These are phyloP conservation scores for Spheniscus mendiculus DNA, from an alignment of 2,113 vertebrate genomes.

Conservation along the genomic window DNA sequence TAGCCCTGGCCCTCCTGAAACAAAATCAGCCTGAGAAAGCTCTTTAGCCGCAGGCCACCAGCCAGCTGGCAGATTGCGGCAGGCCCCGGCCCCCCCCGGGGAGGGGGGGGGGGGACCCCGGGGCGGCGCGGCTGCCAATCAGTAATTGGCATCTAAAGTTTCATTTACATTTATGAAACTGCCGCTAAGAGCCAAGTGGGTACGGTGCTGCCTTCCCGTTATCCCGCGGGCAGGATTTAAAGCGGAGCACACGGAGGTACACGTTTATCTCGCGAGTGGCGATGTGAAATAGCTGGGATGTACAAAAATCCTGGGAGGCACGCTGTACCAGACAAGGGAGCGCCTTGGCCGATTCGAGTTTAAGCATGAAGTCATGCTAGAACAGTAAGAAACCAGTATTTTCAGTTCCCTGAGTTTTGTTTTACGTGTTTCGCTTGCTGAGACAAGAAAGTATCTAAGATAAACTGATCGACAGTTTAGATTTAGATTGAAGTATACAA, in stretches of 20 bases:
- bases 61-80: not conserved
- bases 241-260: not conserved
- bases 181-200: not conserved
- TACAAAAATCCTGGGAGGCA: not conserved
- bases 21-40: not conserved
- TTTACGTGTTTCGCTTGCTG: not conserved
- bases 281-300: not conserved
- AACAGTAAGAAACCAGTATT: constrained; percentile 16
- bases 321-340: not conserved
- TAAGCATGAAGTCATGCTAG: constrained; percentile 2
- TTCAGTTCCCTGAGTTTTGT: not conserved
- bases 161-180: constrained; percentile 37
- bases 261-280: not conserved
- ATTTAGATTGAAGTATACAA: not conserved
- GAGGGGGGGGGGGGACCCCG: not conserved
- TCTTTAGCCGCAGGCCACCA: not conserved
- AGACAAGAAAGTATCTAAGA: not conserved
- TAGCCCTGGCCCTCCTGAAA: not conserved
- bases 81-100: not conserved
- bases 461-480: not conserved
- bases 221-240: not conserved
- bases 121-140: not conserved
- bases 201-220: not conserved
- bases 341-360: not conserved
- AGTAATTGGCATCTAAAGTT: constrained; percentile 53